Evolutionary conservation across 2,113 vertebrate genomes (phyloP).

Genomic region (Nerophis lumbriciformis): DNA sequence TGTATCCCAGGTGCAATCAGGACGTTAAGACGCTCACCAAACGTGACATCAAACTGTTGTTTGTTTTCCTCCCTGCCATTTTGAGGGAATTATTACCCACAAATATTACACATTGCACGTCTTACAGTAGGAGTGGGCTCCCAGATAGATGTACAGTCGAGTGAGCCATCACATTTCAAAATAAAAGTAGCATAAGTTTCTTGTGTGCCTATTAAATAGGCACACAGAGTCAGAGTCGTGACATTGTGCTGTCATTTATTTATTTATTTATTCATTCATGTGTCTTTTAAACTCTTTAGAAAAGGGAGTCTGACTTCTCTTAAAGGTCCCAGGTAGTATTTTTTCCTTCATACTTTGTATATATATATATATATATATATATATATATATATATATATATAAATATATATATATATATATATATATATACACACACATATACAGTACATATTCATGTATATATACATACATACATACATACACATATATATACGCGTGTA

Average conservation of each 20-base stretch:
- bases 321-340: no score
- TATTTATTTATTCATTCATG: no score
- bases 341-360: no score
- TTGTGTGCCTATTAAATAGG: background rate
- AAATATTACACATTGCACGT: background rate
- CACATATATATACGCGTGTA: no score
- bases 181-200: background rate
- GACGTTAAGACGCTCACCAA: background rate
- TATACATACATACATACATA: no score
- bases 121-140: background rate
- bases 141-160: background rate
- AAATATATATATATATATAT: no score
- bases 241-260: background rate
- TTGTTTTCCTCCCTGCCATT: background rate
- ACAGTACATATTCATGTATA: no score
- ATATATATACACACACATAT: no score
- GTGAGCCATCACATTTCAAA: background rate
- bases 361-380: no score
- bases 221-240: slow-evolving; percentile 1
- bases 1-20: background rate
- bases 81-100: background rate
- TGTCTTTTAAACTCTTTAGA: no score
- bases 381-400: no score
- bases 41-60: background rate
- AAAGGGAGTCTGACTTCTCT: no score